Conservation (phyloP, 2,113 vertebrate genomes). For the Propithecus coquereli region DNA sequence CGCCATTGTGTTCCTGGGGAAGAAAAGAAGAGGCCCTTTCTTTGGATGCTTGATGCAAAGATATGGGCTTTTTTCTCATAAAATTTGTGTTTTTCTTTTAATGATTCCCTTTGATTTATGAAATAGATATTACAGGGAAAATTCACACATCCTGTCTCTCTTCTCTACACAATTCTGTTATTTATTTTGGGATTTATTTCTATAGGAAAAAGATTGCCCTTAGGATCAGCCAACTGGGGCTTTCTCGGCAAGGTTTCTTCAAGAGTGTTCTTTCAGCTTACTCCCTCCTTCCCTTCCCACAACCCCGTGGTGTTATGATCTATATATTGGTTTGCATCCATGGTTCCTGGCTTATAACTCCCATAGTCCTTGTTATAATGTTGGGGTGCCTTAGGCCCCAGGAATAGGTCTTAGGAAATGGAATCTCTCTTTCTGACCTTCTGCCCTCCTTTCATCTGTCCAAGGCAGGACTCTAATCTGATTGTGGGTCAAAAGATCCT, state of each 20-base stretch:
- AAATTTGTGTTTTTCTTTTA: neutral
- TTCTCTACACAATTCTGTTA: neutral
- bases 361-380: too few species aligned
- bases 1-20: neutral
- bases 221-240: neutral
- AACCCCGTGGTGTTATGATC: too few species aligned
- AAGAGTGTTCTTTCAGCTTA: neutral
- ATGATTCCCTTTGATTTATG: neutral
- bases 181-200: neutral
- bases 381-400: too few species aligned
- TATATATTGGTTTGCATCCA: too few species aligned
- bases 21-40: neutral
- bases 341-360: too few species aligned
- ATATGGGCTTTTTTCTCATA: neutral
- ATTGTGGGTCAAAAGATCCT: too few species aligned
- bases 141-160: neutral
- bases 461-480: too few species aligned
- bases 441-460: too few species aligned
- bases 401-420: too few species aligned
- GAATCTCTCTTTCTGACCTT: too few species aligned
- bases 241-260: neutral
- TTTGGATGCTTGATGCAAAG: neutral
- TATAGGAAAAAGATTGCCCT: neutral
- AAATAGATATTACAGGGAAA: neutral
- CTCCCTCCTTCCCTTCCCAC: neutral